phyloP scores from a whole-genome alignment of 2,113 vertebrate species.

The Gallinago undulata region DNA sequence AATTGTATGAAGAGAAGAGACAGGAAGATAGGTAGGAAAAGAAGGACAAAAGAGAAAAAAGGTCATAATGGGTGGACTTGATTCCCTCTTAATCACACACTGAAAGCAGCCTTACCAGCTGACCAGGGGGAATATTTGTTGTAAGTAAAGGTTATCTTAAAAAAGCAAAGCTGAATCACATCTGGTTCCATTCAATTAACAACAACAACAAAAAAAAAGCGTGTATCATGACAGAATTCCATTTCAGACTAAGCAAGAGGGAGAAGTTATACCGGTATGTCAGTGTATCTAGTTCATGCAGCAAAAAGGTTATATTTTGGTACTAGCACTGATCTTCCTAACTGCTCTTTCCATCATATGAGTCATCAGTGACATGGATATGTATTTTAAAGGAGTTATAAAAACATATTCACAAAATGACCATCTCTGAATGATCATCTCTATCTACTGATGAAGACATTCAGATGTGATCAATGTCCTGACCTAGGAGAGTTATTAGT shows the following conservation, averaged over 20 bases:
- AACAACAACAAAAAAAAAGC: neutral
- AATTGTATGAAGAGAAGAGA: neutral
- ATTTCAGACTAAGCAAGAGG: neutral
- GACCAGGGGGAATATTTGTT: neutral
- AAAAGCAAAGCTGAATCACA: slow-evolving; percentile 4
- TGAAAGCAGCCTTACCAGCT: neutral
- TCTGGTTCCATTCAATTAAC: neutral
- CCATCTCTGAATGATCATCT: neutral
- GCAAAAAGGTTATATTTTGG: neutral
- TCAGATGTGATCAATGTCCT: neutral
- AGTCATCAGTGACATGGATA: neutral
- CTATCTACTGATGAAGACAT: neutral
- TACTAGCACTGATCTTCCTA: neutral
- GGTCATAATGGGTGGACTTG: neutral
- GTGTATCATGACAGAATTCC: neutral
- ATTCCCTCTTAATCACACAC: neutral
- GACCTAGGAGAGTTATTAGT: neutral
- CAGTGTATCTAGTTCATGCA: neutral
- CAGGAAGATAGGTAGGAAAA: neutral
- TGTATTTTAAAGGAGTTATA: neutral
- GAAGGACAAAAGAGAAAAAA: neutral
- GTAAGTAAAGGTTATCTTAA: neutral
- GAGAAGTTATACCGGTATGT: neutral
- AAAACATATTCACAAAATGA: neutral
- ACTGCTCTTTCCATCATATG: neutral